Conservation (phyloP, 64 coral and sea anemone genomes). For the Pachyseris speciosa region DNA sequence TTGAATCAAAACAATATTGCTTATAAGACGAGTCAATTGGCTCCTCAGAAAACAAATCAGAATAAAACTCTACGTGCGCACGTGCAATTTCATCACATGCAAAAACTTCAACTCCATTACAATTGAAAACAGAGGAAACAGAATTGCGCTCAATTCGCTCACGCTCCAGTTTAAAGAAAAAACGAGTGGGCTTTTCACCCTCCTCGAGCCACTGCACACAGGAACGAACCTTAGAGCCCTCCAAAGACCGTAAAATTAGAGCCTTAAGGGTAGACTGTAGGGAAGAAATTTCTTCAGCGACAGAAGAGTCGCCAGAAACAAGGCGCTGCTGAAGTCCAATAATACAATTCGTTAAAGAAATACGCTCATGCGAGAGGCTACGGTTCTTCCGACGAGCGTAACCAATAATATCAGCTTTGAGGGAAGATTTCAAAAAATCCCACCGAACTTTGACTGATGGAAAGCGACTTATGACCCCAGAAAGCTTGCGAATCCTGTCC, state of each 20-base stretch:
- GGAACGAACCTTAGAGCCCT: background rate
- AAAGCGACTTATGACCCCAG: too few species aligned
- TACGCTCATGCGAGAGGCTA: background rate
- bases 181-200: conserved; percentile 35
- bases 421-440: background rate
- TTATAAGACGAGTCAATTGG: background rate
- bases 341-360: background rate
- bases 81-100: background rate
- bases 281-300: background rate
- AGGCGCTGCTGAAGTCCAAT: background rate
- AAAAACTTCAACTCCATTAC: background rate
- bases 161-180: background rate
- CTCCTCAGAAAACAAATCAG: background rate
- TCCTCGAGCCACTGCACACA: conserved; percentile 37
- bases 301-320: background rate
- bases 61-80: background rate
- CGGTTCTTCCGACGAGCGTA: background rate
- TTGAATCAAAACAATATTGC: background rate
- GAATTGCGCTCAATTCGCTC: background rate
- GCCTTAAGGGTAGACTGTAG: background rate
- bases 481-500: too few species aligned
- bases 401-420: background rate
- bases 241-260: background rate
- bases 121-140: background rate
- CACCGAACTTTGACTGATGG: too few species aligned